A percentile compares a stretch with the other conserved stretches of the same genome.
phyloP scores from a whole-genome alignment of 2,888 invertebrate species.

The Andrena flavipes region DNA sequence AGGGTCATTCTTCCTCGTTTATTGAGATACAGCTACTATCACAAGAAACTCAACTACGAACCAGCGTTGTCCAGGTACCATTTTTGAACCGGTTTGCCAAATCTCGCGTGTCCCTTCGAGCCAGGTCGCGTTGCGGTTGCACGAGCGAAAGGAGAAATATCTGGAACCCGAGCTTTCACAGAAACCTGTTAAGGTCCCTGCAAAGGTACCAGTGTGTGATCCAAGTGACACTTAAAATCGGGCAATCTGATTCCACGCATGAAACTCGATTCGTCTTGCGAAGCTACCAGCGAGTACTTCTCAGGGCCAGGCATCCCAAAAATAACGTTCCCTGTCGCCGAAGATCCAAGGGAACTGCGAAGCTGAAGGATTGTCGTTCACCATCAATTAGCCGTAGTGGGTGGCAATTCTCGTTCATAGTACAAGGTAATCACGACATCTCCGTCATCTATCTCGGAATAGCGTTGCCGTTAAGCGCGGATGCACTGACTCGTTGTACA shows the following conservation, averaged over 20 bases:
- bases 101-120: not conserved
- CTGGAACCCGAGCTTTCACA: not conserved
- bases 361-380: not conserved
- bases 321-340: not conserved
- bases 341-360: not conserved
- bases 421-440: slow-evolving; percentile 57
- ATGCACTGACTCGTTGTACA: slow-evolving; percentile 51
- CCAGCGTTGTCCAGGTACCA: not conserved
- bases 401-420: slow-evolving; percentile 18
- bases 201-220: not conserved
- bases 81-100: not conserved
- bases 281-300: not conserved
- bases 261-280: not conserved
- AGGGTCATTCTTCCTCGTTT: not conserved
- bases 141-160: not conserved
- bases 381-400: slow-evolving; percentile 20
- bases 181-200: not conserved
- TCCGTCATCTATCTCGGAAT: slow-evolving; percentile 50
- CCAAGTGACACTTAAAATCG: not conserved
- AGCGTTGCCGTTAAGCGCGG: slow-evolving; percentile 37
- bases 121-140: not conserved
- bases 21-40: not conserved
- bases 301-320: not conserved
- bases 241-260: not conserved
- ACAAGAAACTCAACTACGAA: not conserved